phyloP scores from a whole-genome alignment of 1,140 invertebrate species.

The Brachystomella parvula region DNA sequence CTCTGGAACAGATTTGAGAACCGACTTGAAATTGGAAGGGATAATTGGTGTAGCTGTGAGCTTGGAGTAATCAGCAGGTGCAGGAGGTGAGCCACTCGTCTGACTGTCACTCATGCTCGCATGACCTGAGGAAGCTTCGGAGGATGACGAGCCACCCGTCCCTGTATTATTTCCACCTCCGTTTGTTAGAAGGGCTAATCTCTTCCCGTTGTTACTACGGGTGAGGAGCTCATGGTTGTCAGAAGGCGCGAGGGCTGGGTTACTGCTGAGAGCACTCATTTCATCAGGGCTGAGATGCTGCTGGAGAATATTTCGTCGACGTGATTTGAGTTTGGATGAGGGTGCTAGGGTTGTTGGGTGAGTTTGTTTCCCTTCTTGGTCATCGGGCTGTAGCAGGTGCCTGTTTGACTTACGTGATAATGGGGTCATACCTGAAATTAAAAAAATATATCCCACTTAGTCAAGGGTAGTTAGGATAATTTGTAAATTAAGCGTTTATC shows the following conservation, averaged over 20 bases:
- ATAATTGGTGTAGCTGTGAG: conserved; percentile 39
- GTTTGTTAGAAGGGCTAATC: conserved; percentile 3
- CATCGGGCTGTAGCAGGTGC: too few relatives aligned
- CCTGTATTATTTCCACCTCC: conserved; percentile 21
- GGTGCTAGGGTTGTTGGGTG: conserved; percentile 28
- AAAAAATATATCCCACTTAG: not conserved
- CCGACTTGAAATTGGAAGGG: conserved; percentile 51
- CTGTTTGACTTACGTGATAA: conserved; percentile 33
- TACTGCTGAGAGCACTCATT: conserved; percentile 55
- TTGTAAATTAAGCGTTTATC: too few relatives aligned
- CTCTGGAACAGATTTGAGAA: conserved; percentile 57
- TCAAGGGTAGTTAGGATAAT: too few relatives aligned
- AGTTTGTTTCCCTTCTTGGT: not conserved
- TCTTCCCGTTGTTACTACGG: conserved; percentile 8
- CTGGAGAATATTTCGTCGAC: conserved; percentile 44
- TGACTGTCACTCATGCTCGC: conserved; percentile 36
- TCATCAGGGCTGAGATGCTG: conserved; percentile 59
- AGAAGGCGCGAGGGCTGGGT: not conserved
- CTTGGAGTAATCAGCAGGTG: conserved; percentile 31
- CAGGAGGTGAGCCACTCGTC: conserved; percentile 34
- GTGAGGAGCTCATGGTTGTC: conserved; percentile 1
- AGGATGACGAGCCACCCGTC: conserved; percentile 34
- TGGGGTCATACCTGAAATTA: conserved; percentile 24
- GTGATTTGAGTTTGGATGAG: conserved; percentile 44
- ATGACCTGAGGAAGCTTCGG: conserved; percentile 36